phyloP scores from a whole-genome alignment of 2,113 vertebrate genomes.

The Pygoscelis adeliae region DNA sequence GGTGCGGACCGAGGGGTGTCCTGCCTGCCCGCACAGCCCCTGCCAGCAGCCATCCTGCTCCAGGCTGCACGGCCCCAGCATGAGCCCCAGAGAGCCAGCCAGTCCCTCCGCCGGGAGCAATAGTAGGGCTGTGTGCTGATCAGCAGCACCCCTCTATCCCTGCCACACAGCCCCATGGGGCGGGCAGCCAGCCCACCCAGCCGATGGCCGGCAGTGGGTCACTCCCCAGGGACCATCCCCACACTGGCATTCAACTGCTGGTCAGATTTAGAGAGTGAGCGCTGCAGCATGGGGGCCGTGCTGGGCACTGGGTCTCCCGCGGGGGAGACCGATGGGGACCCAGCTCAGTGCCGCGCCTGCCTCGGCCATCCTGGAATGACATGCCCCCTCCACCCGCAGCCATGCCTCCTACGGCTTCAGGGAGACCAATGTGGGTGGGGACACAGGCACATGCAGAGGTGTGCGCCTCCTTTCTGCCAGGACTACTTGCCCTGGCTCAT shows the following conservation, averaged over 20 bases:
- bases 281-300: accelerated
- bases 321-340: not conserved
- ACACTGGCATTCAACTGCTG: accelerated
- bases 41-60: accelerated
- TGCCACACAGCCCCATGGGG: accelerated
- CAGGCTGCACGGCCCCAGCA: accelerated
- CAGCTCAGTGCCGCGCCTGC: not conserved
- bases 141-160: not conserved
- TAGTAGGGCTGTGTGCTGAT: accelerated
- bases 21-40: not conserved
- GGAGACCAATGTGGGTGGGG: not conserved
- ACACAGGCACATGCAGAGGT: not conserved
- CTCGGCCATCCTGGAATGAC: not conserved
- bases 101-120: accelerated
- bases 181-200: not conserved
- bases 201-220: accelerated
- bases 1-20: not conserved
- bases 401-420: accelerated
- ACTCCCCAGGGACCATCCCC: accelerated
- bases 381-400: accelerated
- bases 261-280: not conserved
- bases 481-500: not conserved
- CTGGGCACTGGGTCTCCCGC: not conserved
- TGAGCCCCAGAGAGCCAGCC: not conserved
- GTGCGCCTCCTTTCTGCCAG: not conserved